Evolutionary conservation across 2,113 vertebrate genomes (phyloP).

Genomic region (Otocyon megalotis): DNA sequence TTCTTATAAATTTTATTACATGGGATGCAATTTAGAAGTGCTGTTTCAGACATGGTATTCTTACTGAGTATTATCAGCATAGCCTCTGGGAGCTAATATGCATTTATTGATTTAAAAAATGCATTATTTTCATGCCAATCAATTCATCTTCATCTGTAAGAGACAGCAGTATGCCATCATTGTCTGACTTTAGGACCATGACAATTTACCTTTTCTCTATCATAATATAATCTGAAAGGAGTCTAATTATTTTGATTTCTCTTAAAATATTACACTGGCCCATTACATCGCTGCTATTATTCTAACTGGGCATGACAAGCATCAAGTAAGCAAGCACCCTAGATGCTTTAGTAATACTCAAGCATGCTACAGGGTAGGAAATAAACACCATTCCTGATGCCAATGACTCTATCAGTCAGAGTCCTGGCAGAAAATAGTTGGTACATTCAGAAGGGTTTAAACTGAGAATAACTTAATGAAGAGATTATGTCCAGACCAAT

Average conservation of each 20-base stretch:
- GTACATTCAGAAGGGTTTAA: not conserved
- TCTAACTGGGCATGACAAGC: not conserved
- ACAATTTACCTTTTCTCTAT: not conserved
- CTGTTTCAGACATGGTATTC: not conserved
- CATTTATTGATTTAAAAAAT: slow-evolving; percentile 38
- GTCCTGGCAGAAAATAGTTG: not conserved
- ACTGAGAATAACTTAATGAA: slow-evolving; percentile 43
- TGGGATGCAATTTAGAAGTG: not conserved
- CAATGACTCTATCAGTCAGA: not conserved
- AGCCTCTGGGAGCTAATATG: not conserved
- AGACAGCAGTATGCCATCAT: not conserved
- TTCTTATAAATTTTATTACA: slow-evolving; percentile 49
- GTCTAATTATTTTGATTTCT: not conserved
- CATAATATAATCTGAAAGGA: not conserved
- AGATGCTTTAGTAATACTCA: not conserved
- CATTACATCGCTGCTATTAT: not conserved
- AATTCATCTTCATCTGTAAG: slow-evolving; percentile 39
- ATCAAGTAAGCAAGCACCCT: not conserved
- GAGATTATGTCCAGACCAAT: not conserved
- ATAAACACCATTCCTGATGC: not conserved
- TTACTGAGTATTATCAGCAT: not conserved
- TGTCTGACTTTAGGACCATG: not conserved
- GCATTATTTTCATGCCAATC: slow-evolving; percentile 19
- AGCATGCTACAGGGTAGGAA: not conserved
- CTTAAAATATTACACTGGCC: not conserved